Percentiles rank a stretch among this genome's conserved stretches.
phyloP scores from a whole-genome alignment of 23 tunicate species.

The Trididemnum miniatum region DNA sequence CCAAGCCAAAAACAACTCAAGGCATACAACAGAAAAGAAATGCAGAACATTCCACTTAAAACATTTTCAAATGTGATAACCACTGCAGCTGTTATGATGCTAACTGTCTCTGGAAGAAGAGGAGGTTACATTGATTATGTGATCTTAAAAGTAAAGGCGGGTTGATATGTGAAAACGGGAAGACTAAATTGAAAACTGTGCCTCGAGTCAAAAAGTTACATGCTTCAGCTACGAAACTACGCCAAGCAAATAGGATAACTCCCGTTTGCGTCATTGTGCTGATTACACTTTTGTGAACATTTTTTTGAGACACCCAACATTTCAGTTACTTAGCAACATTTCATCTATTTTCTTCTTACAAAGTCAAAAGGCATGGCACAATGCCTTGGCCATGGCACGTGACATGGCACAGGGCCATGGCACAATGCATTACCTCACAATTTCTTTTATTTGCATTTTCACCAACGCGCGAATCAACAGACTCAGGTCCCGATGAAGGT shows the following conservation, averaged over 20 bases:
- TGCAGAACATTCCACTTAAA: neutral
- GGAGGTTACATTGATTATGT: neutral
- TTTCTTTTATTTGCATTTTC: no score
- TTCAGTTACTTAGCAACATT: no score
- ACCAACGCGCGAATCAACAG: no score
- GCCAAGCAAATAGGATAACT: neutral
- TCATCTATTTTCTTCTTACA: no score
- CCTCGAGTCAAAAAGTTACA: neutral
- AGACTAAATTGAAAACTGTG: neutral
- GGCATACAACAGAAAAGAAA: neutral
- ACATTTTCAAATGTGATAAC: neutral
- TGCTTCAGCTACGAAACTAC: neutral
- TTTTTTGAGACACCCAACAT: neutral
- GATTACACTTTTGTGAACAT: neutral
- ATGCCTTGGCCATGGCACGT: no score
- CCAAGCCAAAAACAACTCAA: neutral
- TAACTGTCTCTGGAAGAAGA: neutral
- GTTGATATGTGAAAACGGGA: neutral
- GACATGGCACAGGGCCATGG: no score
- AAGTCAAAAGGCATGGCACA: no score
- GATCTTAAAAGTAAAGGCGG: neutral
- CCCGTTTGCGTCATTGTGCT: neutral
- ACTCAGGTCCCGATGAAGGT: neutral
- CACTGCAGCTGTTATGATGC: neutral
- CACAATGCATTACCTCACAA: no score